Evolutionary conservation across 2,888 invertebrate genomes (phyloP), one percentile per base, ranked within the genome.

Genomic region (Teleogryllus oceanicus): DNA sequence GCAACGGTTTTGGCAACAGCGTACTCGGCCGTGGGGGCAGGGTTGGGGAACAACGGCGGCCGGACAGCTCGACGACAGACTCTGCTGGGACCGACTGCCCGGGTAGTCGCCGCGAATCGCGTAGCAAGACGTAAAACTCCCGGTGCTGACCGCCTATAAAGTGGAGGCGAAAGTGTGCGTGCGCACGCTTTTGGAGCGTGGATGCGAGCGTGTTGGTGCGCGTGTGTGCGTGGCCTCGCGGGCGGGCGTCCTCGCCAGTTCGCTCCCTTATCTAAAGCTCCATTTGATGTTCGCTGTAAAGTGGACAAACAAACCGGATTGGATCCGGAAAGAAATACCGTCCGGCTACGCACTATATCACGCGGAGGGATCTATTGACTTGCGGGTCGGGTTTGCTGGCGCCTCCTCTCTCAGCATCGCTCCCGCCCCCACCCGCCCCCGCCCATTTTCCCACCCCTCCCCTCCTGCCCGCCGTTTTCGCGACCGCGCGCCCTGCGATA

Each of bases 261-360:
- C n/a, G 62, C 62, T 18, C 62, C 62, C 62, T 62, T 62, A 62
- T 62, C 62, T 62, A 62, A 62, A 62, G 62, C 62, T 62, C 62
- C 62, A 18, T 62, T 62, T 62, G 62, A 62, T 62, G 62, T 62
- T 13, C 62, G 62, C 62, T 62, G 62, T 62, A 62, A 62, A 62
- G 62, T 62, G 62, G 62, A 62, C 62, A 62, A 62, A 62, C 62
- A 62, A 62, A 62, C 62, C n/a, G 62, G 62, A 62, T 62, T 62
- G 62, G 62, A 18, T 62, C n/a, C 62, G 62, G 16, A 62, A 62
- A 62, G 62, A 62, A 62, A 62, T n/a, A 62, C 62, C 62, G 62
- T 62, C 62, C 62, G n/a, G n/a, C 62, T 18, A n/a, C 62, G 62
- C 62, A 62, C 62, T 62, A 62, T 62, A 62, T 62, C 62, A 62